Percentiles rank a stretch among this genome's conserved stretches.
These are phyloP conservation scores for Micromesistius poutassou DNA, from an alignment of 2,797 vertebrate genomes.

Conservation along the genomic window DNA sequence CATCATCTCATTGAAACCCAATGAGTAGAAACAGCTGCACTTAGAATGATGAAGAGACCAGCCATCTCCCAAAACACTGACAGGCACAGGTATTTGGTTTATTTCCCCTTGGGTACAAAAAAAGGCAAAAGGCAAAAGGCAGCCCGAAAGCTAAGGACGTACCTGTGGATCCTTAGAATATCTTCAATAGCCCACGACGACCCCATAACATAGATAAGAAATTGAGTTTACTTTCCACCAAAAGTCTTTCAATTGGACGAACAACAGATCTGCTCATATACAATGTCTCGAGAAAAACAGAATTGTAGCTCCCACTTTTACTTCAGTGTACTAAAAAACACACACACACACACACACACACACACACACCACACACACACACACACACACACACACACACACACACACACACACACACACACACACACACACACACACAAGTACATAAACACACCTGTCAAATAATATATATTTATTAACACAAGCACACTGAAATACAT, in stretches of 20 bases:
- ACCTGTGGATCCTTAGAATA: too few species aligned
- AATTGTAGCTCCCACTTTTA: too few species aligned
- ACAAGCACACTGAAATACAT: too few species aligned
- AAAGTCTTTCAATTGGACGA: background rate
- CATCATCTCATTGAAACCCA: too few species aligned
- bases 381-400: background rate
- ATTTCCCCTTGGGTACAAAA: background rate
- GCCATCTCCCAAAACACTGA: too few species aligned
- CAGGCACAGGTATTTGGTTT: background rate
- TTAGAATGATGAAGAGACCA: background rate
- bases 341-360: background rate
- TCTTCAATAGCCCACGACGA: background rate
- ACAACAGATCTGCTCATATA: too few species aligned
- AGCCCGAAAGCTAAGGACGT: too few species aligned
- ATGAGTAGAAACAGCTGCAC: background rate
- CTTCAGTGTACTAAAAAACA: background rate
- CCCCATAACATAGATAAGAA: background rate
- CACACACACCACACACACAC: too few species aligned
- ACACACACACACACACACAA: too few species aligned
- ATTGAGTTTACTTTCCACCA: background rate
- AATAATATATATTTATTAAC: background rate
- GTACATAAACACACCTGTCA: background rate
- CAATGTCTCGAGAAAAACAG: background rate
- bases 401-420: background rate
- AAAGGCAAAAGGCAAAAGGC: background rate